Evolutionary conservation across 2,113 vertebrate species (phyloP).

Genomic region (Ameiurus melas): DNA sequence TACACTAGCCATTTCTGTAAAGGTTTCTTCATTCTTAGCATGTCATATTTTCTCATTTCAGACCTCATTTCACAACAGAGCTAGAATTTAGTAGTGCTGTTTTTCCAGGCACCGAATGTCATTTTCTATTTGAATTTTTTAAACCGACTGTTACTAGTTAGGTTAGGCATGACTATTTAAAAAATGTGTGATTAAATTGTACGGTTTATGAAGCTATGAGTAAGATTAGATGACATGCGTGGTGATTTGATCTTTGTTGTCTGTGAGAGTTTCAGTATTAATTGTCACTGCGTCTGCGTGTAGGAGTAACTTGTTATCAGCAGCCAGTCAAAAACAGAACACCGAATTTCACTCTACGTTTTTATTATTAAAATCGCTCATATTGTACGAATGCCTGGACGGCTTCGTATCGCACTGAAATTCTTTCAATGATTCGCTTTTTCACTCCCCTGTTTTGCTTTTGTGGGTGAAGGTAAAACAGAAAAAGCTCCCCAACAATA

Average conservation of each 20-base stretch:
- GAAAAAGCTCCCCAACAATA: not conserved
- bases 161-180: constrained; percentile 10
- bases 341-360: constrained; percentile 36
- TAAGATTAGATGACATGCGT: constrained; percentile 38
- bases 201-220: constrained; percentile 13
- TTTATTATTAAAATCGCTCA: constrained; percentile 14
- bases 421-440: not conserved
- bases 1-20: not conserved
- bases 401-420: not conserved
- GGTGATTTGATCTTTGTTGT: constrained; percentile 47
- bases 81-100: not conserved
- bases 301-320: constrained; percentile 59
- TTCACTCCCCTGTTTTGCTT: not conserved
- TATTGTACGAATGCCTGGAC: not conserved
- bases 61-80: not conserved
- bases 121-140: too few species aligned
- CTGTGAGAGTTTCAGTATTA: constrained; percentile 77
- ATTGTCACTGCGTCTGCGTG: constrained; percentile 51
- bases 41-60: not conserved
- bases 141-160: not conserved
- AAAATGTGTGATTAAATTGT: constrained; percentile 46
- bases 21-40: not conserved
- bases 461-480: not conserved
- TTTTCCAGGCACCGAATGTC: not conserved
- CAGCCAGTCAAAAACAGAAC: constrained; percentile 51